A percentile compares a stretch with the other conserved stretches of the same genome.
These are phyloP conservation scores for Noctilio leporinus DNA, from an alignment of 2,113 vertebrate species.

Conservation along the genomic window DNA sequence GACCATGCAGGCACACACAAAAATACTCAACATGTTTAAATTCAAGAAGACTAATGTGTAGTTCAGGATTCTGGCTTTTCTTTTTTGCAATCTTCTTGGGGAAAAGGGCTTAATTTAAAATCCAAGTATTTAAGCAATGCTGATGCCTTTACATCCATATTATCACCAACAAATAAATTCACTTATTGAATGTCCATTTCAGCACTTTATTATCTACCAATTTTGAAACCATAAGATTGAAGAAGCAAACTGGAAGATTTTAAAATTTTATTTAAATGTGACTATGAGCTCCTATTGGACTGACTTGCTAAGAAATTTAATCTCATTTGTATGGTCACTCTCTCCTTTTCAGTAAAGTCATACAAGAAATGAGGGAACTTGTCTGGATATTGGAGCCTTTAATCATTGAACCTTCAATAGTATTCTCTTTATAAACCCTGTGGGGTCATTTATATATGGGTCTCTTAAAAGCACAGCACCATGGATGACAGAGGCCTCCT, in stretches of 20 bases:
- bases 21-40: background rate
- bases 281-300: background rate
- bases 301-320: background rate
- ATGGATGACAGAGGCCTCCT: background rate
- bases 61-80: background rate
- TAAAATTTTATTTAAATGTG: background rate
- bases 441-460: background rate
- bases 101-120: background rate
- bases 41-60: background rate
- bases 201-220: background rate
- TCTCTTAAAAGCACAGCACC: background rate
- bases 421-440: background rate
- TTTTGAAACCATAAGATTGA: background rate
- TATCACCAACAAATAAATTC: background rate
- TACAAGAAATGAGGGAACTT: background rate
- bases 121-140: background rate
- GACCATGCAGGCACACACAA: background rate
- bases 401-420: background rate
- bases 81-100: background rate
- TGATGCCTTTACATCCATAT: background rate
- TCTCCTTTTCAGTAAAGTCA: background rate
- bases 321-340: background rate
- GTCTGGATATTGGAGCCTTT: background rate
- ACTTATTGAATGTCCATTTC: background rate
- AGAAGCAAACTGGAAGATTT: background rate